Percentiles rank a stretch among this genome's conserved stretches.
Conservation (phyloP, 2,113 vertebrate genomes). For the Nannobrachium achirus region DNA sequence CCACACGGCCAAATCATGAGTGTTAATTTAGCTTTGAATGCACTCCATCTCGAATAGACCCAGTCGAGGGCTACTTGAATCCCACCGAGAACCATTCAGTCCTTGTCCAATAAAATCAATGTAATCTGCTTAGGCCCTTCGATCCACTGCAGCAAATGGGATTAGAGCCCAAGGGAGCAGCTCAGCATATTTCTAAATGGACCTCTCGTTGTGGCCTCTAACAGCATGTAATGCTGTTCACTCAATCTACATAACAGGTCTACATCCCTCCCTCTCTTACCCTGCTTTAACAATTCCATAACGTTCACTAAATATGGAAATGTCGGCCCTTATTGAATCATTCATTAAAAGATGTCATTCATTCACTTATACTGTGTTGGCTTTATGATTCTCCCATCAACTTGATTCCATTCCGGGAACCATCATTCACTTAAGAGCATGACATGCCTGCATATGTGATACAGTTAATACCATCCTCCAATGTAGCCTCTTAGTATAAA, state of each 20-base stretch:
- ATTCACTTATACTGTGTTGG: too few relatives aligned
- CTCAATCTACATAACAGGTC: constrained; percentile 15
- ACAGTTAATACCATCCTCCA: too few relatives aligned
- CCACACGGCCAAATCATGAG: too few relatives aligned
- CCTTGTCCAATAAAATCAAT: constrained; percentile 52
- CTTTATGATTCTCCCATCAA: too few relatives aligned
- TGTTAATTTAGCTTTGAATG: too few relatives aligned
- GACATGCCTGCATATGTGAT: too few relatives aligned
- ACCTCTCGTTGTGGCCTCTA: constrained; percentile 47
- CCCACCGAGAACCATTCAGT: constrained; percentile 14
- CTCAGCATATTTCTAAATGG: constrained; percentile 23
- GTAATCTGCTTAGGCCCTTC: constrained; percentile 48
- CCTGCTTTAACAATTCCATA: not conserved
- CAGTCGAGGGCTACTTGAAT: constrained; percentile 21
- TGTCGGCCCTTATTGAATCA: not conserved
- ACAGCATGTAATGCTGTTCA: constrained; percentile 25
- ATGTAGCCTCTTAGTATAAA: not conserved
- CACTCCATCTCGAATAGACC: not conserved
- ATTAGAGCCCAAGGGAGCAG: constrained; percentile 49
- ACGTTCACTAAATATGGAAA: not conserved
- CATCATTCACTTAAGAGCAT: too few relatives aligned
- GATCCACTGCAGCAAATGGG: constrained; percentile 43
- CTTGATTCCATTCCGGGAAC: too few relatives aligned
- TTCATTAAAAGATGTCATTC: too few relatives aligned
- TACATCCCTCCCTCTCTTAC: constrained; percentile 5